Evolutionary conservation across 2,113 vertebrate species (phyloP), one percentile per base, ranked within the genome.

Genomic region (Naja naja): DNA sequence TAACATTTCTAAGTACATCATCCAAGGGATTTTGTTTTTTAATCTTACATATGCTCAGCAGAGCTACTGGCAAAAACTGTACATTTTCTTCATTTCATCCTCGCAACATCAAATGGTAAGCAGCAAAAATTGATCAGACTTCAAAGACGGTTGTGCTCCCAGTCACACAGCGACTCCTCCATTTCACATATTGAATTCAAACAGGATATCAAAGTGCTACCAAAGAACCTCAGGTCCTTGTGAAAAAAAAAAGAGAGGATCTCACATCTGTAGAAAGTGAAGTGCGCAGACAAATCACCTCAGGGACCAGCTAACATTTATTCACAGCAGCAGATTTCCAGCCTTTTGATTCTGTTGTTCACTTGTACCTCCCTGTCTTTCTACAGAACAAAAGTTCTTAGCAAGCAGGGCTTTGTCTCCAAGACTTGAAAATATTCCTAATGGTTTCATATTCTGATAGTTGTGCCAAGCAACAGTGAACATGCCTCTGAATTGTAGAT

Each of bases 101-200:
- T 99, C 99, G 99, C 99, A 99, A 99, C 99, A 99, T 99, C 99
- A 99, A 99, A 99, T 99, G 98, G 99, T 98, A 99, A 99, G 99
- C 99, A 99, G 99, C 99, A 99, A 99, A 99, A 99, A 99, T 99
- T 99, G 99, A 99, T 99, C 99, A 99, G 99, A 99, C 99, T 99
- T 99, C 99, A 99, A 99, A 99, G 99, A 98, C 98, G 97, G 98
- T 98, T 99, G 98, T 98, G 99, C 99, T 99, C 98, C 99, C 98
- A 99, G 99, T 99, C 99, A 99, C 99, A 99, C 98, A 99, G 98
- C 98, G 99, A 99, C 98, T 99, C 99, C 99, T 99, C 99, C 98
- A 99, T 99, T 99, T 99, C 99, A 99, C 99, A 99, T 99, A 99
- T 99, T 99, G 99, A 99, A 99, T 99, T 99, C 98, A 98, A 99